phyloP scores from a whole-genome alignment of 2,888 invertebrate genomes.

The Ophion ventricosus region DNA sequence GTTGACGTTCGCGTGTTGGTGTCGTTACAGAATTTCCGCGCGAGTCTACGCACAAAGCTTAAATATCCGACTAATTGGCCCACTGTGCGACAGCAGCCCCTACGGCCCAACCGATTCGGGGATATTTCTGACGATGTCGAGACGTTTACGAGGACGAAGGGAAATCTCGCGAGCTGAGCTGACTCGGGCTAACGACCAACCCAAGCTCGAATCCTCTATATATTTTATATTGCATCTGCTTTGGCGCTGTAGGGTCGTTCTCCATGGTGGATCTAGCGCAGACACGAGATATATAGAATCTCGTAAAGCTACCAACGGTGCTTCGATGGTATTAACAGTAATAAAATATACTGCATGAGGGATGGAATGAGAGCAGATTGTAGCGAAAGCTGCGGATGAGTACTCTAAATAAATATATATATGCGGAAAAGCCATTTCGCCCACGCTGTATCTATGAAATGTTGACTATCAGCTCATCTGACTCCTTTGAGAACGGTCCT shows the following conservation, averaged over 20 bases:
- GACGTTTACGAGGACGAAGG: constrained; percentile 68
- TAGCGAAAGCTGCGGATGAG: constrained; percentile 32
- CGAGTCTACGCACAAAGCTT: background rate
- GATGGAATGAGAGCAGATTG: constrained; percentile 67
- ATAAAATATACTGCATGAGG: constrained; percentile 67
- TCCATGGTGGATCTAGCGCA: constrained; percentile 15
- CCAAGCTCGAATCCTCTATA: constrained; percentile 23
- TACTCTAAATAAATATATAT: constrained; percentile 30
- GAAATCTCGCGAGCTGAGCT: constrained; percentile 56
- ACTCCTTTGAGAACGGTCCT: too few species aligned
- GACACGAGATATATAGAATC: constrained; percentile 29
- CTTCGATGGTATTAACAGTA: constrained; percentile 69
- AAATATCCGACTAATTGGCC: constrained; percentile 17
- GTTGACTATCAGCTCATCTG: too few species aligned
- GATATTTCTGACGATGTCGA: constrained; percentile 20
- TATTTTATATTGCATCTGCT: background rate
- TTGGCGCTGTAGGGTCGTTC: background rate
- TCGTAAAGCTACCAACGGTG: constrained; percentile 67
- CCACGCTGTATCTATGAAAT: too few species aligned
- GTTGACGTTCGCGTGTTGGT: constrained; percentile 3
- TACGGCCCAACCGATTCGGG: background rate
- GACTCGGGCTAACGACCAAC: constrained; percentile 17
- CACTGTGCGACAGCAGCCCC: background rate
- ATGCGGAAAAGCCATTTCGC: too few species aligned
- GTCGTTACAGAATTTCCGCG: background rate